These are phyloP conservation scores for Cataglyphis livida DNA, from an alignment of 2,888 invertebrate genomes.

Conservation along the genomic window DNA sequence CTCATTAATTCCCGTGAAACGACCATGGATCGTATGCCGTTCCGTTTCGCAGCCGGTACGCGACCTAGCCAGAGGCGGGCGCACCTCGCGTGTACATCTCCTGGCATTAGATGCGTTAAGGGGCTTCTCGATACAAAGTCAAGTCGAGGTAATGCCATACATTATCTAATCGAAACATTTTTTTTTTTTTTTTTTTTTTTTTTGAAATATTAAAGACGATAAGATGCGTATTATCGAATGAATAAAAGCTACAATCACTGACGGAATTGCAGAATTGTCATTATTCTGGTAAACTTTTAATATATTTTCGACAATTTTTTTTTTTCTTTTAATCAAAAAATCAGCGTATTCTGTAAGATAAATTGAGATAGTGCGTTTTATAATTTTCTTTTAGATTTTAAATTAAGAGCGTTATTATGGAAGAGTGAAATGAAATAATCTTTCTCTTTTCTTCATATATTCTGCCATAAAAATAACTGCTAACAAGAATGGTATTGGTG, in stretches of 20 bases:
- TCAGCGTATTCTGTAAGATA: background rate
- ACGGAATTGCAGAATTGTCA: background rate
- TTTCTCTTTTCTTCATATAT: too few relatives aligned
- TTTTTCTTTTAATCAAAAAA: background rate
- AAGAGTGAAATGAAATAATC: background rate
- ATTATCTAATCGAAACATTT: too few relatives aligned
- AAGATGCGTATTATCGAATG: background rate
- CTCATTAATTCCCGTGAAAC: slow-evolving; percentile 71
- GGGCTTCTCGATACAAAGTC: background rate
- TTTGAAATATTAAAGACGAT: background rate
- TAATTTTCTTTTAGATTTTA: background rate
- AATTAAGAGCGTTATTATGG: background rate
- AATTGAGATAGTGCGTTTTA: background rate
- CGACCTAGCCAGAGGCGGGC: slow-evolving; percentile 39
- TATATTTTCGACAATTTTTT: background rate
- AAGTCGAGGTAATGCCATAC: slow-evolving; percentile 7
- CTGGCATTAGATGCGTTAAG: slow-evolving; percentile 6
- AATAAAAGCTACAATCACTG: background rate
- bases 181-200: too few relatives aligned
- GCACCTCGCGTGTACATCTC: slow-evolving; percentile 22
- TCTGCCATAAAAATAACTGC: slow-evolving; percentile 13
- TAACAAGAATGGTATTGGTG: background rate
- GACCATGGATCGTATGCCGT: slow-evolving; percentile 41
- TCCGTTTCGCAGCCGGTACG: slow-evolving; percentile 45
- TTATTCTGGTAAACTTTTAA: background rate